These are phyloP conservation scores for Amblyteles armatorius DNA, from an alignment of 2,888 invertebrate genomes.

Conservation along the genomic window DNA sequence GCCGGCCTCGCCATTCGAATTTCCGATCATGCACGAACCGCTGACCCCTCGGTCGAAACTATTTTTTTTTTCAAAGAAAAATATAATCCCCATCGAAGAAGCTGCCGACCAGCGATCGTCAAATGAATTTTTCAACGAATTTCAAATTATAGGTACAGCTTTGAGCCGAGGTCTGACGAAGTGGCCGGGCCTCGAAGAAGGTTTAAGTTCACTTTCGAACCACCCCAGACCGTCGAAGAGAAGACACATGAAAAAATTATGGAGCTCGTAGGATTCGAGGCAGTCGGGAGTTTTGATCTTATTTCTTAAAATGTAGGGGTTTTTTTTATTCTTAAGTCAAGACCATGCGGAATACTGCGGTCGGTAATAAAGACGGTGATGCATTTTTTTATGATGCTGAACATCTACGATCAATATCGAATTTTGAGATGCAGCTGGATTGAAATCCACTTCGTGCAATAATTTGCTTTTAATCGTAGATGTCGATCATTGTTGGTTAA, in stretches of 20 bases:
- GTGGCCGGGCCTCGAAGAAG: neutral
- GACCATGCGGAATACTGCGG: too few species aligned
- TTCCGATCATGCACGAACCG: slow-evolving; percentile 17
- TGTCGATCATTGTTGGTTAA: neutral
- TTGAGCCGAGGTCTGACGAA: neutral
- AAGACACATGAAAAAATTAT: neutral
- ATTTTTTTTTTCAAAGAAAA: neutral
- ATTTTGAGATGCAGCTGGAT: neutral
- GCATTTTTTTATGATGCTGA: neutral
- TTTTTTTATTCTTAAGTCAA: neutral
- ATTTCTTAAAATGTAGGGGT: neutral
- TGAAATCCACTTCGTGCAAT: too few species aligned
- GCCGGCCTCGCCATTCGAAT: slow-evolving; percentile 14
- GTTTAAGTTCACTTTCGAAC: neutral
- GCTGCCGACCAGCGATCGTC: neutral
- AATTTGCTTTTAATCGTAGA: too few species aligned
- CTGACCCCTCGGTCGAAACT: slow-evolving; percentile 12
- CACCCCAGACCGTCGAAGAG: neutral
- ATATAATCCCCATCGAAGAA: neutral
- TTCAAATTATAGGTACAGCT: neutral
- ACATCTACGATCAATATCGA: too few species aligned
- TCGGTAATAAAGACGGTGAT: neutral
- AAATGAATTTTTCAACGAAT: slow-evolving; percentile 37
- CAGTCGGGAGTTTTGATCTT: neutral
- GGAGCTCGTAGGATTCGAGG: neutral